phyloP scores from a whole-genome alignment of 2,888 invertebrate genomes.

The Trissolcus brochymenae region DNA sequence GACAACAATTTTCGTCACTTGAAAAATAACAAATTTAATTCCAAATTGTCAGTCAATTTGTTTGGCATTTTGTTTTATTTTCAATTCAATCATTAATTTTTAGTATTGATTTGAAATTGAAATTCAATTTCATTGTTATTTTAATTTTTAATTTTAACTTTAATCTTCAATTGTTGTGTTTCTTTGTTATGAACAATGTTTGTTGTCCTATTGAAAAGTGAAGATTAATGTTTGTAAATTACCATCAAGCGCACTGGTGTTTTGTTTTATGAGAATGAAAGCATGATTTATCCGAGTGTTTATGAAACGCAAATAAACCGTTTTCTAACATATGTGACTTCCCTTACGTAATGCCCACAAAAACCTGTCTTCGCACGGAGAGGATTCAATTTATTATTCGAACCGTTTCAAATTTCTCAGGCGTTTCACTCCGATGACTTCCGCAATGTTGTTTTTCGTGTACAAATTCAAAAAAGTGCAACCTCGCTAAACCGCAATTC shows the following conservation, averaged over 20 bases:
- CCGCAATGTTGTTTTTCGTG: slow-evolving; percentile 1
- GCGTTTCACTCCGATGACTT: background rate
- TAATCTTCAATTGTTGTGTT: no score
- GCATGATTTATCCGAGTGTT: no score
- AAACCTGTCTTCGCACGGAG: background rate
- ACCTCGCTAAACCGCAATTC: background rate
- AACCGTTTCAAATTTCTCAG: slow-evolving; percentile 5
- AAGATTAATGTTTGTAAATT: no score
- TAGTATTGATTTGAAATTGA: background rate
- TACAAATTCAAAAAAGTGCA: background rate
- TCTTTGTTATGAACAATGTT: no score
- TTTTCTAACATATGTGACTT: slow-evolving; percentile 7
- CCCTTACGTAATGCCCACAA: background rate
- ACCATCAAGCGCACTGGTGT: no score
- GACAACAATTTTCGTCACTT: background rate
- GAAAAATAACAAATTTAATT: background rate
- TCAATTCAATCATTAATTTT: background rate
- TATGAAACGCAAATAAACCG: background rate
- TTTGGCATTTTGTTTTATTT: no score
- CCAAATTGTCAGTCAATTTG: background rate
- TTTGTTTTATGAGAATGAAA: no score
- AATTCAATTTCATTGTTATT: background rate
- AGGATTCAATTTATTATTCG: slow-evolving; percentile 4
- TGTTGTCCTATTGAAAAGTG: no score
- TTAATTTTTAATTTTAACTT: background rate